Base-by-base conservation (phyloP, 2,888 invertebrate genomes). In the Drosophila infuscata region DNA sequence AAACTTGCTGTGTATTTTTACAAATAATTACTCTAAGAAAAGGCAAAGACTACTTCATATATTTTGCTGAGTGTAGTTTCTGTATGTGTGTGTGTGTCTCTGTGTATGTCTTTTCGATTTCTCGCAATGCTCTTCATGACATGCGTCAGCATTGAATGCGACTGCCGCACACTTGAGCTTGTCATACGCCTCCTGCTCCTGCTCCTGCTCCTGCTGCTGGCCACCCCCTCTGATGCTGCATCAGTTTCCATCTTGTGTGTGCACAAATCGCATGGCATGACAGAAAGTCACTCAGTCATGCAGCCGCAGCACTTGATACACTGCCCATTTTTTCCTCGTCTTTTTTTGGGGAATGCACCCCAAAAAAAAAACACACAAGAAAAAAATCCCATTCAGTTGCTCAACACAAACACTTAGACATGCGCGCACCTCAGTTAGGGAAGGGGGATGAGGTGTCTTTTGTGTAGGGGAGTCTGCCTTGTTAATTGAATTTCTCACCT, bases 401-500 rank as follows among this genome's bases (percentile, higher is more conserved):
- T 49, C 60, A 60, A 46, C 53, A 66, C 53, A 63, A 57, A 49
- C 30, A 74, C 73, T 72, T 60, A 59, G 32, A 36, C 68, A 63
- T 64, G 74, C 52, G 12, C 54, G 67, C 48, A 15, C 33, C 7
- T 15, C 25, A 15, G n/a, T 0, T 9, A 0, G 3, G 5, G n/a
- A 17, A 0, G 3, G 30, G 46, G 63, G 63, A 29, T 3, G 30
- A 11, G 30, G 12, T 41, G 30, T 32, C 12, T 15, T 20, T n/a
- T n/a, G 20, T 17, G 12, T 20, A 30, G 17, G 30, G 33, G 25
- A 25, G 38, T 33, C 43, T 58, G 66, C 4, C 56, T 62, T 68
- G 70, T 70, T 85, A 85, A 88, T 88, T 85, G 85, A 88, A 88
- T 85, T 85, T 85, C 83, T 73, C 85, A 85, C 85, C 88, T 85